Evolutionary conservation across 2,888 invertebrate genomes (phyloP).

Genomic region (Trichopoda pennipes): DNA sequence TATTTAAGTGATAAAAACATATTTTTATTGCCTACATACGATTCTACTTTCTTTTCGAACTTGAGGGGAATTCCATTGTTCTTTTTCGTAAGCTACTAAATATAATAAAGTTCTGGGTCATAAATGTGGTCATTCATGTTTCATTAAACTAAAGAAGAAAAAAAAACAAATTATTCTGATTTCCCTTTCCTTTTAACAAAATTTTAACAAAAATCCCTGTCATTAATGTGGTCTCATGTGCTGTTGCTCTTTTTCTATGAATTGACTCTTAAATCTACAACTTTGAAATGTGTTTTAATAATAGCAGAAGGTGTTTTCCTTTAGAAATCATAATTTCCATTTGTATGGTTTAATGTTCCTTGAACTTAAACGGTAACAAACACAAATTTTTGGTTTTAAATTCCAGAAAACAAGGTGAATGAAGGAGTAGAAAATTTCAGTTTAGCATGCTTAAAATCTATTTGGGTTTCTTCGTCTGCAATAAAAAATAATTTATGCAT

Average conservation of each 20-base stretch:
- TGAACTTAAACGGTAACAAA: conserved; percentile 36
- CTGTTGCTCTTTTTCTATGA: conserved; percentile 50
- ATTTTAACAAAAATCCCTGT: conserved; percentile 39
- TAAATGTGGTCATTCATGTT: conserved; percentile 77
- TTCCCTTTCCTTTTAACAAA: conserved; percentile 21
- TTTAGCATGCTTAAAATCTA: conserved; percentile 63
- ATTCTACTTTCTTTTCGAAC: not conserved
- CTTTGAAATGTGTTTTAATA: conserved; percentile 57
- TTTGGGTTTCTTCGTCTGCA: conserved; percentile 48
- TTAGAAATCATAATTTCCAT: conserved; percentile 39
- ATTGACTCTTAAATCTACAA: conserved; percentile 42
- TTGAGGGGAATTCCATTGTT: conserved; percentile 22
- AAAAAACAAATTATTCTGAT: not conserved
- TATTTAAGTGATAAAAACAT: conserved; percentile 63
- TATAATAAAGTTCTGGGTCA: conserved; percentile 70
- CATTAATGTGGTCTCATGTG: conserved; percentile 65
- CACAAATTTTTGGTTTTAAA: conserved; percentile 61
- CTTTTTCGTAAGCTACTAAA: conserved; percentile 19
- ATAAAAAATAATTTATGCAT: conserved; percentile 77
- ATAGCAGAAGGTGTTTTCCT: conserved; percentile 64
- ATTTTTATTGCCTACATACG: conserved; percentile 61
- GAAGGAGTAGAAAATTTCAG: conserved; percentile 38
- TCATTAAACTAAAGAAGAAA: conserved; percentile 63
- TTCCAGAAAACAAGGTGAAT: not conserved
- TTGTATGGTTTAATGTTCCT: conserved; percentile 57